These are phyloP conservation scores for Apostichopus leukothele DNA, from an alignment of 53 echinoderm and acorn worm species.

Conservation along the genomic window DNA sequence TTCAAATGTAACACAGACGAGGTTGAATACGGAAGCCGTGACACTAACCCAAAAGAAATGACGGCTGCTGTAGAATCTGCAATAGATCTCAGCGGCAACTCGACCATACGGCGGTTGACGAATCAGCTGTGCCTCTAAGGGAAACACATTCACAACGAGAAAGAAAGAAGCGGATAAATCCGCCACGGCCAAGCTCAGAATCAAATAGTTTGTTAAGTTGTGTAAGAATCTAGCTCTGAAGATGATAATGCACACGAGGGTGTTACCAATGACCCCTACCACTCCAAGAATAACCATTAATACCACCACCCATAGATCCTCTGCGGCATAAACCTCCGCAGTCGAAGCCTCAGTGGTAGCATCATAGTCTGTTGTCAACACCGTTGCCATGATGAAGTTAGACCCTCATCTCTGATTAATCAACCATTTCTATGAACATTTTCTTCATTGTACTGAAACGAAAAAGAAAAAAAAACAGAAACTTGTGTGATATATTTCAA, in stretches of 20 bases:
- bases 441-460: neutral
- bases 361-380: neutral
- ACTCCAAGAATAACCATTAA: constrained; percentile 78
- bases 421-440: neutral
- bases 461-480: neutral
- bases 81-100: constrained; percentile 78
- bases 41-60: constrained; percentile 91
- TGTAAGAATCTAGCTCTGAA: constrained; percentile 85
- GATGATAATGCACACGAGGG: constrained; percentile 81
- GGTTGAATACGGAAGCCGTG: constrained; percentile 92
- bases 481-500: no score
- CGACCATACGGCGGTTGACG: constrained; percentile 49
- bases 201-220: constrained; percentile 93
- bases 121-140: constrained; percentile 59
- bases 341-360: neutral
- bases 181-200: constrained; percentile 83
- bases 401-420: neutral
- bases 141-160: constrained; percentile 81
- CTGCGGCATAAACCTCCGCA: constrained; percentile 8
- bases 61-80: constrained; percentile 73
- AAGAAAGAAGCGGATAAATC: constrained; percentile 82
- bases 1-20: constrained; percentile 87
- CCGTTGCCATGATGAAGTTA: neutral
- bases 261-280: constrained; percentile 85
- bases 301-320: constrained; percentile 72